Evolutionary conservation across 2,797 vertebrate genomes (phyloP).

Genomic region (Mareca penelope): DNA sequence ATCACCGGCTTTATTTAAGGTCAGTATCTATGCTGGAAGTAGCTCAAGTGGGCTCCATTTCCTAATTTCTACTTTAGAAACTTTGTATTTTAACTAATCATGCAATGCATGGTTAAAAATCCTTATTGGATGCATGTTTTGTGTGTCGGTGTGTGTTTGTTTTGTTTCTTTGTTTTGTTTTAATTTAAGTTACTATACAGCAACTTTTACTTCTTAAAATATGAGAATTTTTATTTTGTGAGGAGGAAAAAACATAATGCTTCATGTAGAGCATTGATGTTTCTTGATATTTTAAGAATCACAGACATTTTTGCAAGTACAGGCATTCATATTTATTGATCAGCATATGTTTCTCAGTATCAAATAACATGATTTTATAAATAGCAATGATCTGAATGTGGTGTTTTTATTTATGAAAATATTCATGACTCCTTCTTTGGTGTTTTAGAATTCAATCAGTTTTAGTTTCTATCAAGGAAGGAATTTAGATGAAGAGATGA

Average conservation of each 20-base stretch:
- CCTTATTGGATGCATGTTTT: not conserved
- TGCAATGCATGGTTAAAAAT: not conserved
- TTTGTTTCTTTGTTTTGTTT: not conserved
- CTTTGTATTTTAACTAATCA: not conserved
- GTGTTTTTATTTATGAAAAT: conserved; percentile 41
- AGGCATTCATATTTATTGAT: conserved; percentile 32
- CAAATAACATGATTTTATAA: conserved; percentile 34
- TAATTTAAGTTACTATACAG: not conserved
- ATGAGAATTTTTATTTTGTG: not conserved
- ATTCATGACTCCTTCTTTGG: conserved; percentile 34
- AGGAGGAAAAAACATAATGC: not conserved
- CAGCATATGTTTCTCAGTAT: conserved; percentile 27
- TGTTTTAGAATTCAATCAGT: conserved; percentile 31
- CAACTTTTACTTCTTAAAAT: not conserved
- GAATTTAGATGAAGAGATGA: conserved; percentile 50
- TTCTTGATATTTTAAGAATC: not conserved
- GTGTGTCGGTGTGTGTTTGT: not conserved
- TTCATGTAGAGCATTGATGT: not conserved
- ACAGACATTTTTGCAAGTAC: not conserved
- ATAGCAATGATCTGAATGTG: conserved; percentile 39
- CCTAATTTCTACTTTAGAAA: not conserved
- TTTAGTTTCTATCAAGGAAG: conserved; percentile 20
- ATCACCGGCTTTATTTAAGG: not conserved
- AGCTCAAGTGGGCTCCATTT: not conserved
- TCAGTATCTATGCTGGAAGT: not conserved